Conservation (phyloP, 2,113 vertebrate genomes). For the Thunnus maccoyii region DNA sequence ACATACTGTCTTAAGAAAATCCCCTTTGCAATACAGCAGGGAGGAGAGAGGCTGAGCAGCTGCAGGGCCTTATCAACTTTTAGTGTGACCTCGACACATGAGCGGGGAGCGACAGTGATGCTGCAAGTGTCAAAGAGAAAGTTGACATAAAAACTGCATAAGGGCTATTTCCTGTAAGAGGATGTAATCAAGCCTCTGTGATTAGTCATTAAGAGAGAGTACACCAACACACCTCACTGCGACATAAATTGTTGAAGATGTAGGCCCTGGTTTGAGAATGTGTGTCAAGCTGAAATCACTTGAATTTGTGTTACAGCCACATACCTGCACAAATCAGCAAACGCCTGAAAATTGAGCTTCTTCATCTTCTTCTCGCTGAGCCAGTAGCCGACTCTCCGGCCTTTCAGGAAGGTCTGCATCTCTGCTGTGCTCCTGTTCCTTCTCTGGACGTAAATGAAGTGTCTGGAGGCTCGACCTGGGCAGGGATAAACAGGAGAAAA, state of each 20-base stretch:
- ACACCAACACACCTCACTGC: neutral
- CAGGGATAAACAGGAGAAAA: slow-evolving; percentile 47
- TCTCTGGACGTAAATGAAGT: slow-evolving; percentile 49
- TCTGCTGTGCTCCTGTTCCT: slow-evolving; percentile 58
- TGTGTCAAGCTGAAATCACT: neutral
- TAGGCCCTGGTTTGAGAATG: neutral
- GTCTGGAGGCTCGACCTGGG: slow-evolving; percentile 71
- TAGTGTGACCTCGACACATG: neutral
- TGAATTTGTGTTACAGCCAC: slow-evolving; percentile 19
- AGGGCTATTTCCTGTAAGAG: neutral
- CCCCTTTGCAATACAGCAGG: neutral
- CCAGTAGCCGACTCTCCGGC: slow-evolving; percentile 96
- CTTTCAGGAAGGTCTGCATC: slow-evolving; percentile 97
- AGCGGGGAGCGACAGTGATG: neutral
- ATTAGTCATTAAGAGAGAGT: neutral
- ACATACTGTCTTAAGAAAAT: neutral
- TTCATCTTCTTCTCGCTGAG: slow-evolving; percentile 99
- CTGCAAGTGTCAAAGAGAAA: neutral
- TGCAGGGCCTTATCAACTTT: neutral
- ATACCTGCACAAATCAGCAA: slow-evolving; percentile 96
- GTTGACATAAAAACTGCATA: neutral
- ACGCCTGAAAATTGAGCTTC: slow-evolving; percentile 98
- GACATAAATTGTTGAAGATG: slow-evolving; percentile 18
- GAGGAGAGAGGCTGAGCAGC: slow-evolving; percentile 5
- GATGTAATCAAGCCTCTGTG: neutral